Evolutionary conservation across 2,888 invertebrate genomes (phyloP).

Genomic region (Meiosimyza decipiens): DNA sequence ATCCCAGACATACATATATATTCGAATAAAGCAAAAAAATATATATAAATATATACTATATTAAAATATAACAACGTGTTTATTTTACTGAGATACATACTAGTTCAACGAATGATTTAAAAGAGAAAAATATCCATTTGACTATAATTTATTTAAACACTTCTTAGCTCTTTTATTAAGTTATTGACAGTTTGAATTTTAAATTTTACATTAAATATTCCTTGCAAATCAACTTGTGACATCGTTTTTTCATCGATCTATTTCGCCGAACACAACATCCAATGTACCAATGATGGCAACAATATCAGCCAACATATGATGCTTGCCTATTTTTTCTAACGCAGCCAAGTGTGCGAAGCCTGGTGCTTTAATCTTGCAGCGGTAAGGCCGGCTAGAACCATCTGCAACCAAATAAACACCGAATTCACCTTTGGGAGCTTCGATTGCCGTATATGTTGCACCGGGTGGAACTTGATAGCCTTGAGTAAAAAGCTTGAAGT

Average conservation of each 20-base stretch:
- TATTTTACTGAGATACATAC: no score
- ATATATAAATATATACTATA: conserved; percentile 45
- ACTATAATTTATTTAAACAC: conserved; percentile 1
- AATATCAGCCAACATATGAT: conserved; percentile 94
- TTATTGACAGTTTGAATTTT: conserved; percentile 6
- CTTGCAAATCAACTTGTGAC: background rate
- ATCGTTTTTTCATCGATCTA: conserved; percentile 70
- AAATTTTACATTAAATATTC: conserved; percentile 43
- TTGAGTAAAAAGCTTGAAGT: conserved; percentile 97
- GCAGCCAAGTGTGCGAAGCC: conserved; percentile 90
- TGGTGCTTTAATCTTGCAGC: conserved; percentile 91
- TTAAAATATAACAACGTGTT: no score
- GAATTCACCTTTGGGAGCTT: conserved; percentile 98
- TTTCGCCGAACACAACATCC: conserved; percentile 93
- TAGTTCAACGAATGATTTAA: no score
- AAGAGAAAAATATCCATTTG: no score
- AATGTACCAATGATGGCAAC: conserved; percentile 97
- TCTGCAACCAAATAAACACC: conserved; percentile 97
- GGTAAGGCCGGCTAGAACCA: conserved; percentile 93
- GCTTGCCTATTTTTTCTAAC: conserved; percentile 86
- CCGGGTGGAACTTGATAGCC: conserved; percentile 98
- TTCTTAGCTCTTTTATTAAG: background rate
- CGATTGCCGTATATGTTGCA: conserved; percentile 92
- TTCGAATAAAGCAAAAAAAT: conserved; percentile 24
- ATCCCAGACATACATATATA: conserved; percentile 21